Evolutionary conservation across 1,140 invertebrate species (phyloP), one percentile per base, ranked within the genome.

Genomic region (Drosophila pruinosa): DNA sequence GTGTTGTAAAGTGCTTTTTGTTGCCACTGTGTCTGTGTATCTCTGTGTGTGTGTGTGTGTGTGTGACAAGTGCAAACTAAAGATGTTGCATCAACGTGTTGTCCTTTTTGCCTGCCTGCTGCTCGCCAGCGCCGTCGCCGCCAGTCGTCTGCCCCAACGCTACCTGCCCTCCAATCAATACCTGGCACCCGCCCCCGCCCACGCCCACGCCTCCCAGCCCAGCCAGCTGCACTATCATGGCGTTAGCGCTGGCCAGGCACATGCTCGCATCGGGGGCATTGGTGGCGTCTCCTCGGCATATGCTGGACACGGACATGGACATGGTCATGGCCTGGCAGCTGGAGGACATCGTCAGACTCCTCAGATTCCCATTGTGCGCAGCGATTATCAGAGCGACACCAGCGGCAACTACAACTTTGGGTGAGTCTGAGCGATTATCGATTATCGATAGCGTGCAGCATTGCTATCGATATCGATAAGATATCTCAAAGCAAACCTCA

Each of bases 381-480:
- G 93, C 70, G 92, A 93, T 58, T 92, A 93, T 48, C 90, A 79
- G 43, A 91, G 92, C 39, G 92, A 93, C 61, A 91, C 92, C 59
- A 92, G 92, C 61, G 93, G 93, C 69, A 92, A 92, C 82, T 94
- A 93, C 74, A 93, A 93, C 91, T 94, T 93, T 71, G 93, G 93
- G 93, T 94, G 72, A 92, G 91, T 4, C 10, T 91, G 3, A 38
- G 4, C 15, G 3, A 36, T 39, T 1, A 12, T 24, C n/a, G n/a
- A 4, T 12, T 24, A 41, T n/a, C 14, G 36, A 34, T 54, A 48
- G 22, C 14, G 19, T 21, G 4, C 2, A 15, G 10, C 10, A 15
- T 15, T 39, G 14, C 4, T 15, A 5, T 14, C 19, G 19, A 4
- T 41, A 41, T 19, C 38, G 38, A 19, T 5, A 39, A 7, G 26